Percentiles rank a stretch among this genome's conserved stretches.
These are phyloP conservation scores for Axea sp. DNA, from an alignment of 2,888 invertebrate species.

Conservation along the genomic window DNA sequence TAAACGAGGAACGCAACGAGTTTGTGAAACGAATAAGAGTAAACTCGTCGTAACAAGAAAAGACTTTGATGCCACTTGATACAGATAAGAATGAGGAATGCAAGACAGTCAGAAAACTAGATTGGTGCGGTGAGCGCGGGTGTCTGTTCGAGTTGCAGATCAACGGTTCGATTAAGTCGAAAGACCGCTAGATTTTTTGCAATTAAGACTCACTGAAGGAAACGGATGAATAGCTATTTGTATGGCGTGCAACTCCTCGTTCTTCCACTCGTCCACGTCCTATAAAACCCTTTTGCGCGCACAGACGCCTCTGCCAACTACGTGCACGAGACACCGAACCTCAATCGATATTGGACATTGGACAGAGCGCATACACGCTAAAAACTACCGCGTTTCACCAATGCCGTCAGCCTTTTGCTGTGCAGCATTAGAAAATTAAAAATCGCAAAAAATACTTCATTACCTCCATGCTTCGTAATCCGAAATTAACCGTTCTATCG, in stretches of 20 bases:
- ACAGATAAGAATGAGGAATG: conserved; percentile 25
- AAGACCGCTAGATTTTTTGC: conserved; percentile 37
- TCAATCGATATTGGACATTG: conserved; percentile 43
- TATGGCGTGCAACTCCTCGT: conserved; percentile 7
- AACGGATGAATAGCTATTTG: conserved; percentile 37
- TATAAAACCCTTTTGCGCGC: conserved; percentile 14
- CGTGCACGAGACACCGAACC: neutral
- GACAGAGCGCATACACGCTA: conserved; percentile 22
- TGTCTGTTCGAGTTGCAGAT: conserved; percentile 1
- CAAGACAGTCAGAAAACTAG: neutral
- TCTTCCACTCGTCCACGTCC: neutral
- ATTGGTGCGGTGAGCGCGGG: conserved; percentile 7
- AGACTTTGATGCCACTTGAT: conserved; percentile 20
- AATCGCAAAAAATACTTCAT: conserved; percentile 17
- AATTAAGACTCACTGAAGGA: conserved; percentile 24
- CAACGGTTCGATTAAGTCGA: conserved; percentile 26
- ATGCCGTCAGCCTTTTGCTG: neutral
- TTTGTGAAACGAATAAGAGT: too few relatives aligned
- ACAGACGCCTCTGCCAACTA: conserved; percentile 1
- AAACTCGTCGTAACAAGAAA: too few relatives aligned
- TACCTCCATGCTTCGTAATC: conserved; percentile 6
- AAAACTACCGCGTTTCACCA: conserved; percentile 1
- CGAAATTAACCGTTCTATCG: too few relatives aligned
- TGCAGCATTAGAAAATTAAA: neutral
- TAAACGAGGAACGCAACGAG: too few relatives aligned